Evolutionary conservation across 1,140 invertebrate genomes (phyloP).

Genomic region (Diorhabda elongata): DNA sequence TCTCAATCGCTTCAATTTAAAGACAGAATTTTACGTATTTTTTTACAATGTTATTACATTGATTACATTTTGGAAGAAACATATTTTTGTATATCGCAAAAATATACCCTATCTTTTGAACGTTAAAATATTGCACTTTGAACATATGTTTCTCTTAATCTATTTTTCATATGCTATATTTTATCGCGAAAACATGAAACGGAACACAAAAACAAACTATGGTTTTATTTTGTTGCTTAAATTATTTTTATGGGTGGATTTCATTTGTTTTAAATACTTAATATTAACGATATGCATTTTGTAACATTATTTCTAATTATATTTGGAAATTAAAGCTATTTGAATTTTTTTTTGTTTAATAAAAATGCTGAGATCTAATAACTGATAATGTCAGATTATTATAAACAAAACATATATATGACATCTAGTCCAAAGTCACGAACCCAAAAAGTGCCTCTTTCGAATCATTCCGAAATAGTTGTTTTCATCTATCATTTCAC

Average conservation of each 20-base stretch:
- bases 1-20: constrained; percentile 27
- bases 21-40: constrained; percentile 41
- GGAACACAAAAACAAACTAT: constrained; percentile 14
- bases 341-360: constrained; percentile 13
- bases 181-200: constrained; percentile 12
- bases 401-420: constrained; percentile 7
- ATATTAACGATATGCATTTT: constrained; percentile 39
- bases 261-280: constrained; percentile 29
- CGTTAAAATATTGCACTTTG: constrained; percentile 42
- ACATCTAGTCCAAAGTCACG: not conserved
- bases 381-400: not conserved
- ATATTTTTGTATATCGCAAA: constrained; percentile 38
- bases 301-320: constrained; percentile 26
- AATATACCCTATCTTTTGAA: constrained; percentile 37
- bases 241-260: constrained; percentile 30
- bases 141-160: constrained; percentile 16
- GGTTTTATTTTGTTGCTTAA: constrained; percentile 14
- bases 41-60: constrained; percentile 41
- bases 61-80: constrained; percentile 41
- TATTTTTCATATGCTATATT: constrained; percentile 26
- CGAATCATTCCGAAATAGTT: no score
- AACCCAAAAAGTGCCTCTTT: no score
- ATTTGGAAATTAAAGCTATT: constrained; percentile 31
- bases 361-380: constrained; percentile 17
- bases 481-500: no score